Conservation (phyloP, 2,888 invertebrate species). For the Liopterus haemorrhoidalis region DNA sequence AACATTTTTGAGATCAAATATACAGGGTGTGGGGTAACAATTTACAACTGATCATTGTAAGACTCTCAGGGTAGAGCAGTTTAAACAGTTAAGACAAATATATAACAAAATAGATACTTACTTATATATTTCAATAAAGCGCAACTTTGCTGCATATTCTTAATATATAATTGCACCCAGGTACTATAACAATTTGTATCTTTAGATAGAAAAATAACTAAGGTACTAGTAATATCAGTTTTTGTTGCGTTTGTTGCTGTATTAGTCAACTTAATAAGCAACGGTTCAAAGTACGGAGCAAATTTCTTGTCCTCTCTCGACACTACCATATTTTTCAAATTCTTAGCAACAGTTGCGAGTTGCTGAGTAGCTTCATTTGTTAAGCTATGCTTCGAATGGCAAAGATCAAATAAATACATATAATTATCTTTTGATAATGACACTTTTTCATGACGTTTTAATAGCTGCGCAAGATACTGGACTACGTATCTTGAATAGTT, state of each 20-base stretch:
- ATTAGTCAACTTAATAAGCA: slow-evolving; percentile 58
- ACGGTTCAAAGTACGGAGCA: slow-evolving; percentile 54
- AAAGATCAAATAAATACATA: slow-evolving; percentile 55
- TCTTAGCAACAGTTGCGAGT: slow-evolving; percentile 47
- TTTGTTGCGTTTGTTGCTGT: slow-evolving; percentile 49
- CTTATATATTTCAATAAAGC: slow-evolving; percentile 56
- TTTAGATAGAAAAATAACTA: slow-evolving; percentile 55
- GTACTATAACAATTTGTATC: slow-evolving; percentile 60
- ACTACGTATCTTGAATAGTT: slow-evolving; percentile 62
- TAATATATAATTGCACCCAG: slow-evolving; percentile 64
- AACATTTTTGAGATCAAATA: too few relatives aligned
- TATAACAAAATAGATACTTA: slow-evolving; percentile 38
- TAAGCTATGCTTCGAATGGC: slow-evolving; percentile 53
- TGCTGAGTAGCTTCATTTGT: slow-evolving; percentile 53
- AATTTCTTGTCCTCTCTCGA: slow-evolving; percentile 42
- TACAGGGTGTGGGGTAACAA: too few relatives aligned
- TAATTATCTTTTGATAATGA: slow-evolving; percentile 49
- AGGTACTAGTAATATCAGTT: slow-evolving; percentile 54
- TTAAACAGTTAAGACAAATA: slow-evolving; percentile 4
- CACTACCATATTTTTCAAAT: slow-evolving; percentile 36
- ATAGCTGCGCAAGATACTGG: slow-evolving; percentile 54
- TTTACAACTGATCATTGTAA: too few relatives aligned
- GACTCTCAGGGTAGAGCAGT: too few relatives aligned
- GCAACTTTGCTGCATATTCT: slow-evolving; percentile 61
- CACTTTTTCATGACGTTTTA: slow-evolving; percentile 31